phyloP scores from a whole-genome alignment of 2,888 invertebrate genomes.

The Dichetophora obliterata region DNA sequence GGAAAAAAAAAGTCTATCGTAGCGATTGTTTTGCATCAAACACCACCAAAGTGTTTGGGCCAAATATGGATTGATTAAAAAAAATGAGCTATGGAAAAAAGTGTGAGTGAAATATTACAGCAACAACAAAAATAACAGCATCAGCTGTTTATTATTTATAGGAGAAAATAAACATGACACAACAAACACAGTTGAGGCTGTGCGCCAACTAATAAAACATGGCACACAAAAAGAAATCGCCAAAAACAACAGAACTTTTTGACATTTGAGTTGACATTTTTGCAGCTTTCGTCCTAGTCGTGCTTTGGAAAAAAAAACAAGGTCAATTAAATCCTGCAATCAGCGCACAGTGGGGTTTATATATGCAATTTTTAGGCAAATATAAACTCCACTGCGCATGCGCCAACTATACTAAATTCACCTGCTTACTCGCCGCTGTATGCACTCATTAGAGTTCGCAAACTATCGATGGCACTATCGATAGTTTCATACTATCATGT shows the following conservation, averaged over 20 bases:
- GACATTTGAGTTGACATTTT: constrained; percentile 33
- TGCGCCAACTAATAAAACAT: constrained; percentile 11
- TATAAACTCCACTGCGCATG: too few relatives aligned
- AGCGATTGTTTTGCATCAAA: constrained; percentile 21
- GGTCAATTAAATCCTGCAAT: too few relatives aligned
- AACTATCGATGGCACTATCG: too few relatives aligned
- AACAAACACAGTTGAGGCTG: neutral
- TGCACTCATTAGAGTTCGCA: too few relatives aligned
- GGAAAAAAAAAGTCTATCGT: constrained; percentile 12
- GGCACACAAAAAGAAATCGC: neutral
- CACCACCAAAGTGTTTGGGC: constrained; percentile 20
- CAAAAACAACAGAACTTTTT: constrained; percentile 13
- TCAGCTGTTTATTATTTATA: neutral
- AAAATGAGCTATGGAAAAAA: constrained; percentile 13
- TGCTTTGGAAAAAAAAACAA: neutral
- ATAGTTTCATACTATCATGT: too few relatives aligned
- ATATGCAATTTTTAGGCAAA: too few relatives aligned
- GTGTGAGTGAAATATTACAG: constrained; percentile 1
- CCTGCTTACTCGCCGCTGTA: too few relatives aligned
- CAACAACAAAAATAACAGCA: constrained; percentile 3
- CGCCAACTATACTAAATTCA: too few relatives aligned
- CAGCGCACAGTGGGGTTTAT: too few relatives aligned
- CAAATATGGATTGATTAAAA: constrained; percentile 29
- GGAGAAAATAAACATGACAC: constrained; percentile 14
- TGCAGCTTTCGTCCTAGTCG: neutral